Conservation (phyloP, 2,797 vertebrate species). For the Zenarchopterus dispar region DNA sequence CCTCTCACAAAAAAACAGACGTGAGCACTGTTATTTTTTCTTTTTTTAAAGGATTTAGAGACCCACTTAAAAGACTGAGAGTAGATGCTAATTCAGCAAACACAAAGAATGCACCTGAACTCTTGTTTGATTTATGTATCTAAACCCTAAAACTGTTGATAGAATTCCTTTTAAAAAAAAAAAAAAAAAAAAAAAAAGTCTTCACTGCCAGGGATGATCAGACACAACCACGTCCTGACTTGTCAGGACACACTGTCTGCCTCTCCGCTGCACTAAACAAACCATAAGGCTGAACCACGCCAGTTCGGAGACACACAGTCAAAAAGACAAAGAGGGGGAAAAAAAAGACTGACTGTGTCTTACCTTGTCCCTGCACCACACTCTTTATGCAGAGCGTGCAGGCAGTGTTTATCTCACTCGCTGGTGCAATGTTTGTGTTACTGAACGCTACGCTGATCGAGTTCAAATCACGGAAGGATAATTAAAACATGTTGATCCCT, state of each 20-base stretch:
- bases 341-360: conserved; percentile 36
- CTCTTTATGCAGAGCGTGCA: conserved; percentile 59
- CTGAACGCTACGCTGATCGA: conserved; percentile 70
- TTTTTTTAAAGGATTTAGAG: too few species aligned
- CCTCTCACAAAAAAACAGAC: too few species aligned
- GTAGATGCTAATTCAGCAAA: neutral
- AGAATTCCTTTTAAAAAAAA: conserved; percentile 41
- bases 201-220: conserved; percentile 47
- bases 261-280: conserved; percentile 55
- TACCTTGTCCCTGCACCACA: conserved; percentile 46
- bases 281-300: conserved; percentile 34
- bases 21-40: neutral
- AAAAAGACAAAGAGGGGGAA: conserved; percentile 18
- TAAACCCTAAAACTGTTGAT: conserved; percentile 27
- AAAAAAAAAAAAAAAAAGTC: too few species aligned
- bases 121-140: conserved; percentile 24
- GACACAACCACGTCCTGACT: conserved; percentile 63
- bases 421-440: conserved; percentile 74
- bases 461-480: conserved; percentile 74
- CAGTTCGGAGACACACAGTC: conserved; percentile 38
- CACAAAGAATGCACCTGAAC: neutral
- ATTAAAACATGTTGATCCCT: conserved; percentile 81
- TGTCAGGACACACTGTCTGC: conserved; percentile 61
- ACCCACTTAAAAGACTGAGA: neutral
- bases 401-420: conserved; percentile 65